Base-by-base conservation (phyloP, 2,113 vertebrate genomes). In the Thamnaconus septentrionalis region DNA sequence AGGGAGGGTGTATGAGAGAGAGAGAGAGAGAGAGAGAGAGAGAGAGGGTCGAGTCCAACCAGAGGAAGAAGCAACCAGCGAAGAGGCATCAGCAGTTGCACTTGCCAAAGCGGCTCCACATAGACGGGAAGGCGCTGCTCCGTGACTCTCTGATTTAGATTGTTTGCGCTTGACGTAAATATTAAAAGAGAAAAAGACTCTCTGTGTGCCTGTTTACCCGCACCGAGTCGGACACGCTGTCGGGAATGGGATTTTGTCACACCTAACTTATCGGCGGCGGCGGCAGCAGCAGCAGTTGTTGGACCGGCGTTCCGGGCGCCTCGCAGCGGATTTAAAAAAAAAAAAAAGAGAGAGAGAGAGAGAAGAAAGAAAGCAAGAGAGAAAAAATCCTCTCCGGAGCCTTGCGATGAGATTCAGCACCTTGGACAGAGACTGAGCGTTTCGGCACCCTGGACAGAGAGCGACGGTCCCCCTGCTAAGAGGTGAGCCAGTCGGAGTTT, bases 241-340 rank as follows among this genome's bases (percentile, higher is more conserved):
- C 42, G 56, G 56, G 41, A 68, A 75, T 77, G 63, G 78, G 71
- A 81, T 75, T 80, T 71, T 59, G 53, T 76, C 80, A 5, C 55
- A 59, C 44, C 66, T 78, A 82, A 89, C 65, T 85, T 86, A 12
- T 67, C 64, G 51, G 68, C 54, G 5, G 68, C 54, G 5, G 74
- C 69, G 47, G 64, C 68, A 70, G 69, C 73, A 31, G 18, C 18
- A 31, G 18, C 18, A 31, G 18, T 79, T 56, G 5, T 66, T 58
- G 74, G 72, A 83, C 73, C 63, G 64, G 78, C 66, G 41, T 77
- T 79, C 78, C n/a, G 75, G 53, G 66, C 61, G 67, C 68, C 61
- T 74, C 55, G 58, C 72, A 77, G 79, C 80, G 89, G 89, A 90
- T 90, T 86, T 87, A 86, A 82, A 85, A 82, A 52, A 58, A 31